Base-by-base conservation (phyloP, 2,797 vertebrate species). In the Dermochelys coriacea region DNA sequence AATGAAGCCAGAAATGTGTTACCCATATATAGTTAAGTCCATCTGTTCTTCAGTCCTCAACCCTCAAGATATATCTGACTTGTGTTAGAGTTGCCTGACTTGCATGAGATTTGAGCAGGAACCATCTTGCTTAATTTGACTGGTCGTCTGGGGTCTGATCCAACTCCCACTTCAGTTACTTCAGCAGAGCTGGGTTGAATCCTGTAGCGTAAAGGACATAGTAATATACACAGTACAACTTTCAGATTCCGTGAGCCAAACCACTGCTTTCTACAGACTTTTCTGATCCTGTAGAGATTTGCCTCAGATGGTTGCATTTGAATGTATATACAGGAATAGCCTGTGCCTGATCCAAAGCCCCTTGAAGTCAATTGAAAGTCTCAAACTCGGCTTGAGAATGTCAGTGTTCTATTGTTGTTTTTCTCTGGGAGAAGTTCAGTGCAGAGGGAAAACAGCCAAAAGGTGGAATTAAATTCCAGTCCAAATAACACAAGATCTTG, bases 1-100 rank as follows among this genome's bases (percentile, higher is more conserved):
- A 75, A 84, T 64, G 84, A 92, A 89, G 87, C 80, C 89, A 94
- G 92, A 91, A 89, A 94, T 75, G 37, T 82, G 57, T 84, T 90
- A 87, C 34, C 52, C 55, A 29, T 94, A 54, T 54, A 54, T 25
- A 23, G 52, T 54, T 71, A 92, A 79, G 49, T 50, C 87, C 87
- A 93, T 87, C 91, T 89, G 82, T 29, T 94, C 64, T 80, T 84
- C 85, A 90, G 86, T 51, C 25, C 34, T 75, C 85, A 68, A 64
- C 75, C 41, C 91, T 82, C 91, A 95, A 84, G 51, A 88, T 37
- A 3, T 52, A 55, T 23, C 11, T 85, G 59, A 64, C 86, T 59
- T 57, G 14, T 71, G 82, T 47, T 71, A 57, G 75, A 15, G 77
- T 71, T 86, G 80, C 78, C 51, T 83, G 61, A 50, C 29, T 74